Conservation (phyloP, 2,113 vertebrate species). For the Caracal caracal region DNA sequence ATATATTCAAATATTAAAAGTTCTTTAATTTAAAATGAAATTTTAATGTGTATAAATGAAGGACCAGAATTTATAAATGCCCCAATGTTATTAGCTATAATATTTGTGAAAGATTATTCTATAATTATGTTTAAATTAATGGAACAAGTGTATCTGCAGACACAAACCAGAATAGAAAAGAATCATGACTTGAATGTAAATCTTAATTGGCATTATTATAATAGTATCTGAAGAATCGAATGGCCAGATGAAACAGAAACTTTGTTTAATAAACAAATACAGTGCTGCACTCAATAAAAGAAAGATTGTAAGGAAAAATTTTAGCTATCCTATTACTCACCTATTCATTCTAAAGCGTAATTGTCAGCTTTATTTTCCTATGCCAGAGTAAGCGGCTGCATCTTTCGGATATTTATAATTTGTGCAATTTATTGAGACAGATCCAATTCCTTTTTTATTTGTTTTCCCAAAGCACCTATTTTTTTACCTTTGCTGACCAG, state of each 20-base stretch:
- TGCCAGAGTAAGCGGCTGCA: slow-evolving; percentile 50
- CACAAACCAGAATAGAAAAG: slow-evolving; percentile 37
- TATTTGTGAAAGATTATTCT: slow-evolving; percentile 67
- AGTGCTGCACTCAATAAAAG: slow-evolving; percentile 67
- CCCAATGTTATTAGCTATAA: slow-evolving; percentile 48
- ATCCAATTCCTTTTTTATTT: slow-evolving; percentile 88
- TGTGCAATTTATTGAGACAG: slow-evolving; percentile 87
- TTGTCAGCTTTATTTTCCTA: slow-evolving; percentile 84
- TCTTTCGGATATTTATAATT: slow-evolving; percentile 87
- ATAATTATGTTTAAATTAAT: slow-evolving; percentile 69
- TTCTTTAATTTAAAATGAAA: slow-evolving; percentile 58
- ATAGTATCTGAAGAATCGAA: slow-evolving; percentile 25
- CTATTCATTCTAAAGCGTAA: slow-evolving; percentile 73
- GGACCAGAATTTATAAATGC: slow-evolving; percentile 50
- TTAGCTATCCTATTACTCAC: slow-evolving; percentile 52
- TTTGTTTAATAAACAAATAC: not conserved
- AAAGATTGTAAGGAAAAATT: slow-evolving; percentile 68
- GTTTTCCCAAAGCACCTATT: slow-evolving; percentile 84
- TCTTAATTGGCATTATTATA: slow-evolving; percentile 41
- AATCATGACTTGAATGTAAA: slow-evolving; percentile 56
- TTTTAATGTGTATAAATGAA: slow-evolving; percentile 59
- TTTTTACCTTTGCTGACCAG: slow-evolving; percentile 92
- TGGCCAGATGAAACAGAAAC: not conserved
- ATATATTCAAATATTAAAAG: slow-evolving; percentile 1
- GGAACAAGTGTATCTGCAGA: not conserved